Base-by-base conservation (phyloP, 2,888 invertebrate species). In the Pyrgus malvae region DNA sequence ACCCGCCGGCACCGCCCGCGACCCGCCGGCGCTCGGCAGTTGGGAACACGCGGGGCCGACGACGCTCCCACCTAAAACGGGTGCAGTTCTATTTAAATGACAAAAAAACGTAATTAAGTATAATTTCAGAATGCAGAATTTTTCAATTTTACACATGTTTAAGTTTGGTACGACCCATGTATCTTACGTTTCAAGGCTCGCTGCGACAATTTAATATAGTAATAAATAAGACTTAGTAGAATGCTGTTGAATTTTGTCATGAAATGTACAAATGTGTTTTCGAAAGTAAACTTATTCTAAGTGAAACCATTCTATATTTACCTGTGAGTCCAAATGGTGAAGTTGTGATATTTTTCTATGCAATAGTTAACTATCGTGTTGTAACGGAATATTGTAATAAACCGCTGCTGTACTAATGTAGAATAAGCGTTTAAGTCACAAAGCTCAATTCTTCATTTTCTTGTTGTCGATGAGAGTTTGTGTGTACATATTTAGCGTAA, bases 251-350 rank as follows among this genome's bases (percentile, higher is more conserved):
- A 86, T 86, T 87, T 86, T 86, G 86, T 86, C 88, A 88, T 87
- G 78, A 85, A 85, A 88, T 90, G 90, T 90, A 90, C 90, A 90
- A 90, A 90, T 90, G 84, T 87, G 83, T 88, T 88, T 84, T 84
- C 72, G 80, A 74, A 88, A 88, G 88, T 87, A 88, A 88, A 87
- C 75, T 76, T 85, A 83, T 68, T 83, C 73, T 88, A 87, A 89
- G 89, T 83, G 80, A 64, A 80, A 73, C 77, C 74, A 74, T 74
- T 84, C 83, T 85, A 85, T 87, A 87, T 87, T 86, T 86, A 83
- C 80, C 81, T 80, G 70, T 76, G 72, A 78, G 76, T 76, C 85
- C 80, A 71, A 74, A 83, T 86, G 89, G 87, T 79, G 72, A 89
- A 90, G 76, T 89, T 90, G 89, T 90, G 89, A 86, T 89, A 82